Conservation (phyloP, 2,113 vertebrate genomes). For the Apodemus sylvaticus region DNA sequence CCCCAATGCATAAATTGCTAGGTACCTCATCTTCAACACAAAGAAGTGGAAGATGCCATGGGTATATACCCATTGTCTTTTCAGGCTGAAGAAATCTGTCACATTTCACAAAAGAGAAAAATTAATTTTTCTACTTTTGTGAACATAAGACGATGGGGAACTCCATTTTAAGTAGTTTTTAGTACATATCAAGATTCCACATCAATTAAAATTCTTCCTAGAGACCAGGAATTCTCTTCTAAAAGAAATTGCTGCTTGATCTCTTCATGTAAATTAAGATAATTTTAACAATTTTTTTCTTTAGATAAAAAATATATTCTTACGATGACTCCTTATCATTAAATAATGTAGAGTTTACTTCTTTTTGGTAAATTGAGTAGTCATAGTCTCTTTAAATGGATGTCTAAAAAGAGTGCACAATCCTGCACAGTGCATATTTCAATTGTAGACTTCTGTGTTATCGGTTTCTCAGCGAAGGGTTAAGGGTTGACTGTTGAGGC, state of each 20-base stretch:
- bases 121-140: not conserved
- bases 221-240: not conserved
- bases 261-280: not conserved
- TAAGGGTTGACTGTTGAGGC: not conserved
- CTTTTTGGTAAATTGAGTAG: not conserved
- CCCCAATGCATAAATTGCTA: conserved; percentile 32
- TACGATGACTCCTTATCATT: not conserved
- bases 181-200: not conserved
- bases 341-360: not conserved
- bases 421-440: not conserved
- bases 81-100: not conserved
- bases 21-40: conserved; percentile 33
- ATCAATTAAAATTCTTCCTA: not conserved
- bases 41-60: not conserved
- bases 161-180: not conserved
- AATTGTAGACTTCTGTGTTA: not conserved
- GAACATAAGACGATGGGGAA: not conserved
- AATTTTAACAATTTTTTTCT: not conserved
- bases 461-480: not conserved
- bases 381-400: not conserved
- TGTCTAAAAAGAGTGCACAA: not conserved
- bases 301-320: not conserved
- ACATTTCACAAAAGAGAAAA: not conserved
- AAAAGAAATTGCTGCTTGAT: not conserved
- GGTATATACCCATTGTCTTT: not conserved